Evolutionary conservation across 2,113 vertebrate species (phyloP).

Genomic region (Athene noctua): DNA sequence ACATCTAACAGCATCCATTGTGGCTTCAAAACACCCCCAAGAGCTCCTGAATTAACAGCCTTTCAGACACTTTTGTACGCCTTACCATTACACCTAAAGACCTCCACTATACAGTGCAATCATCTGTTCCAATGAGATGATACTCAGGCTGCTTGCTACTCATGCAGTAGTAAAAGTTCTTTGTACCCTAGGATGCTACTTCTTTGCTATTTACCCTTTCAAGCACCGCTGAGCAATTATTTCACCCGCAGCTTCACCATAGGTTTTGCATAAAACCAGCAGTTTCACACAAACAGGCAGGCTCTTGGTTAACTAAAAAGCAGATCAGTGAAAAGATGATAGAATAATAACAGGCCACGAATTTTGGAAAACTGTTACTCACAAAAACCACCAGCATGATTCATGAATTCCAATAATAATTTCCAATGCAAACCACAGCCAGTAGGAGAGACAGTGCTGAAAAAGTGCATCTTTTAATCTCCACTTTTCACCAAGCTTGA

Average conservation of each 20-base stretch:
- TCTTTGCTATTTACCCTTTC: neutral
- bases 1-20: neutral
- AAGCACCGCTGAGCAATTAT: neutral
- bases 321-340: neutral
- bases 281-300: neutral
- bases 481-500: neutral
- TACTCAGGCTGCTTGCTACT: neutral
- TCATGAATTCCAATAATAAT: neutral
- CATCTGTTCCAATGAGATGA: neutral
- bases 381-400: neutral
- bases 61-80: neutral
- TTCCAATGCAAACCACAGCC: neutral
- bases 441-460: neutral
- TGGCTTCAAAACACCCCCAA: neutral
- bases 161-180: neutral
- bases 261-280: conserved; percentile 24
- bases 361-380: neutral
- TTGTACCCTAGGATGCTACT: neutral
- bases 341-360: neutral
- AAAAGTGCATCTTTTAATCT: neutral
- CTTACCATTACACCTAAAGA: neutral
- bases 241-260: conserved; percentile 1
- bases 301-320: neutral
- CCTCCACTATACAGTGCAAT: neutral
- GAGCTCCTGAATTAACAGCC: neutral